Evolutionary conservation across 2,113 vertebrate genomes (phyloP).

Genomic region (Oceanodroma tethys): DNA sequence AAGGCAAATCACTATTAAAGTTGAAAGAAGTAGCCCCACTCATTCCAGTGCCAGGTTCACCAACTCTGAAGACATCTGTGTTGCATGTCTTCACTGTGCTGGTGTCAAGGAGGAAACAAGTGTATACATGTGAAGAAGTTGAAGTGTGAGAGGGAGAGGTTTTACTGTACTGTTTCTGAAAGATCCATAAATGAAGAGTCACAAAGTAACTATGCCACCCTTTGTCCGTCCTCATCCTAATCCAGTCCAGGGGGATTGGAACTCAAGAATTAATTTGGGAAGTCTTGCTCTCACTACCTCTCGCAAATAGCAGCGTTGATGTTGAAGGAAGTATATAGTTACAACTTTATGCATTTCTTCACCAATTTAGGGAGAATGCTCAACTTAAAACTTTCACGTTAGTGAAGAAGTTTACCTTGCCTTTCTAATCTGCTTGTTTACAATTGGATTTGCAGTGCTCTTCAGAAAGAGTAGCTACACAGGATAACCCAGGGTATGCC

Average conservation of each 20-base stretch:
- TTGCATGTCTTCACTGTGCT: background rate
- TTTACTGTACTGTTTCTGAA: background rate
- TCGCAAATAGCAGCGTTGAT: background rate
- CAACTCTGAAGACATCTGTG: background rate
- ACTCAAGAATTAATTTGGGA: background rate
- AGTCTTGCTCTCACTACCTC: background rate
- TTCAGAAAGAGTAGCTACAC: background rate
- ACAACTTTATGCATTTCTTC: background rate
- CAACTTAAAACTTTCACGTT: background rate
- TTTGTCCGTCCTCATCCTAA: background rate
- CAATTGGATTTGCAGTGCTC: background rate
- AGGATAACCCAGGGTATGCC: background rate
- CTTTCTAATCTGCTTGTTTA: background rate
- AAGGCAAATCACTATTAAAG: background rate
- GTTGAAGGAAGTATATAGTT: background rate
- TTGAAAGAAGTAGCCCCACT: background rate
- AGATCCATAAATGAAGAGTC: background rate
- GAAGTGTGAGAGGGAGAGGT: background rate
- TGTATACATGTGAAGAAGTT: accelerated
- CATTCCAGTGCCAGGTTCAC: background rate
- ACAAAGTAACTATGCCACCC: background rate
- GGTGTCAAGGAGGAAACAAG: background rate
- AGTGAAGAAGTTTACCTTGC: background rate
- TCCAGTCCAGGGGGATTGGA: background rate
- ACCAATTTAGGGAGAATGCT: background rate